Percentiles rank a stretch among this genome's conserved stretches.
Conservation (phyloP, 2,888 invertebrate genomes). For the Drosophila antonietae region DNA sequence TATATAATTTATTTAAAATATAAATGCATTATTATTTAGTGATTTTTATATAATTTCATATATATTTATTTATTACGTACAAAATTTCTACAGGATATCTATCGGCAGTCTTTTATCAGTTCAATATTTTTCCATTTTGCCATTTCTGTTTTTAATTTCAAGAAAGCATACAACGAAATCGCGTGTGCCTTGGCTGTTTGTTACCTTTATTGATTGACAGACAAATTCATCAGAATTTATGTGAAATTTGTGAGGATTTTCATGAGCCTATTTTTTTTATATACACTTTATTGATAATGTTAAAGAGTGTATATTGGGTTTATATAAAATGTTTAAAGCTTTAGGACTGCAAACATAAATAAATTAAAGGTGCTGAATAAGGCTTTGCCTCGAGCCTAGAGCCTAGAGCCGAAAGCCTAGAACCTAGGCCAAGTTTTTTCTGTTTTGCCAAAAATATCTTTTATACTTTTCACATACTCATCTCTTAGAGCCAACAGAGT, state of each 20-base stretch:
- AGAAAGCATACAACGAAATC: conserved; percentile 17
- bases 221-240: conserved; percentile 46
- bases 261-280: conserved; percentile 7
- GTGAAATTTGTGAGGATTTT: conserved; percentile 26
- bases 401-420: neutral
- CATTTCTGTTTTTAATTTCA: conserved; percentile 37
- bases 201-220: conserved; percentile 57
- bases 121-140: neutral
- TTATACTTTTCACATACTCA: neutral
- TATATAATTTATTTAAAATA: too few relatives aligned
- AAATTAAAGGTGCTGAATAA: neutral
- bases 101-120: neutral
- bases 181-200: conserved; percentile 25
- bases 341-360: neutral
- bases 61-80: neutral
- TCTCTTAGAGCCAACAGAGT: neutral
- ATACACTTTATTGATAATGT: neutral
- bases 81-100: neutral
- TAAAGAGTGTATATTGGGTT: neutral
- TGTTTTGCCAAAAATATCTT: too few relatives aligned
- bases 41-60: neutral
- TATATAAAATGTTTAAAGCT: neutral
- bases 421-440: neutral
- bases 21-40: too few relatives aligned
- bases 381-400: neutral